Percentiles rank a stretch among this genome's conserved stretches.
Conservation (phyloP, 2,888 invertebrate genomes). For the Zaprionus obscuricornis region DNA sequence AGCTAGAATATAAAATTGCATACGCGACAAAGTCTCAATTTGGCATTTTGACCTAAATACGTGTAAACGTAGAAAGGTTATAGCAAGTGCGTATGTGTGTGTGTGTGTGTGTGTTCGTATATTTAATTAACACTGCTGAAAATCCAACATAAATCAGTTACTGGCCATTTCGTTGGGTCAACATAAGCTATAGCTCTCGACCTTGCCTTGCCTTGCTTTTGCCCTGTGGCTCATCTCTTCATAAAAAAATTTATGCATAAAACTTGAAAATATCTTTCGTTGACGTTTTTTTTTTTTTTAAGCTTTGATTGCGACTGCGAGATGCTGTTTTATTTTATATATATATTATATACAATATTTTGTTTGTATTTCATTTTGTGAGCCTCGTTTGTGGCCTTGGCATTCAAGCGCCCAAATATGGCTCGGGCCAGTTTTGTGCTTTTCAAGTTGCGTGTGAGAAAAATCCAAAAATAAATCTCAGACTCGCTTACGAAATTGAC, state of each 20-base stretch:
- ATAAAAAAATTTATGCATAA: slow-evolving; percentile 60
- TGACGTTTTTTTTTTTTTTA: slow-evolving; percentile 45
- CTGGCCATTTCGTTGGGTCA: slow-evolving; percentile 47
- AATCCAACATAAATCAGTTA: slow-evolving; percentile 25
- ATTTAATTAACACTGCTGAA: slow-evolving; percentile 41
- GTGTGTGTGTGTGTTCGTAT: too few species aligned
- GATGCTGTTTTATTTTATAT: slow-evolving; percentile 18
- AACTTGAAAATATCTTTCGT: slow-evolving; percentile 45
- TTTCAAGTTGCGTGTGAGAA: slow-evolving; percentile 62
- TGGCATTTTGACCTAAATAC: slow-evolving; percentile 69
- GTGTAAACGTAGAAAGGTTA: slow-evolving; percentile 1
- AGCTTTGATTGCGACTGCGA: neutral
- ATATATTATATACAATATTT: slow-evolving; percentile 12
- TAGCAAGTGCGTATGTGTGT: too few species aligned
- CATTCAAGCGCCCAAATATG: slow-evolving; percentile 74
- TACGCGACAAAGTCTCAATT: slow-evolving; percentile 61
- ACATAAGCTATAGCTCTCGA: too few species aligned
- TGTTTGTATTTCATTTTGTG: slow-evolving; percentile 20
- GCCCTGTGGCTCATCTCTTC: slow-evolving; percentile 37
- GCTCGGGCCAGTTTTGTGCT: too few species aligned
- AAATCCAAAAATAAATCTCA: slow-evolving; percentile 23
- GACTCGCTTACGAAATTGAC: slow-evolving; percentile 34
- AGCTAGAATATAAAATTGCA: slow-evolving; percentile 60
- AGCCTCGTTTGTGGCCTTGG: slow-evolving; percentile 60
- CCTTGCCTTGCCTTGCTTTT: slow-evolving; percentile 34